Percentiles rank a stretch among this genome's conserved stretches.
phyloP scores from a whole-genome alignment of 2,888 invertebrate genomes.

The Tuta absoluta region DNA sequence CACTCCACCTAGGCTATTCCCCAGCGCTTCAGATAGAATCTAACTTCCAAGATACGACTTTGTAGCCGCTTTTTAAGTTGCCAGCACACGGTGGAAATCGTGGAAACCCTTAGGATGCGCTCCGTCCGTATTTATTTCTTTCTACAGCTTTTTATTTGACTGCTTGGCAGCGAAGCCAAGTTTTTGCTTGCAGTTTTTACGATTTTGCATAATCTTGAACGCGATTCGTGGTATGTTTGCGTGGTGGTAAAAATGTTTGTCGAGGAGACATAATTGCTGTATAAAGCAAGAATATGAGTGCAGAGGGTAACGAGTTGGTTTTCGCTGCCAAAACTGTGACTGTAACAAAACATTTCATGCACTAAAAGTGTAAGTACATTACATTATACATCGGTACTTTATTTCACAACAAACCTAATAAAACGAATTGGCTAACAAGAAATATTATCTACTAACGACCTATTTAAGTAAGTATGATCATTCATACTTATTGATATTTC shows the following conservation, averaged over 20 bases:
- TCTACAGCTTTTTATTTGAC: slow-evolving; percentile 32
- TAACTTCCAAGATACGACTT: slow-evolving; percentile 58
- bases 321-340: neutral
- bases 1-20: slow-evolving; percentile 51
- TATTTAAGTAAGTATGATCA: too few species aligned
- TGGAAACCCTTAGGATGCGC: slow-evolving; percentile 41
- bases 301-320: neutral
- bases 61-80: slow-evolving; percentile 55
- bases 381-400: too few species aligned
- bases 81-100: slow-evolving; percentile 42
- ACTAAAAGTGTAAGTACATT: neutral
- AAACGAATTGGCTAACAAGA: too few species aligned
- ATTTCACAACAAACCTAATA: too few species aligned
- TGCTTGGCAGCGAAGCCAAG: slow-evolving; percentile 29
- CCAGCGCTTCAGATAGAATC: slow-evolving; percentile 56
- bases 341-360: neutral
- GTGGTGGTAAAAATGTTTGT: slow-evolving; percentile 15
- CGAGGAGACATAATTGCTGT: slow-evolving; percentile 11
- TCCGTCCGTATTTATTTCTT: slow-evolving; percentile 46
- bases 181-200: slow-evolving; percentile 32
- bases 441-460: too few species aligned
- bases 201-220: slow-evolving; percentile 25
- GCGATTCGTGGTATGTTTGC: slow-evolving; percentile 21
- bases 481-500: too few species aligned
- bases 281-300: slow-evolving; percentile 13